phyloP scores from a whole-genome alignment of 2,888 invertebrate genomes.

The Eucera pruinosa region DNA sequence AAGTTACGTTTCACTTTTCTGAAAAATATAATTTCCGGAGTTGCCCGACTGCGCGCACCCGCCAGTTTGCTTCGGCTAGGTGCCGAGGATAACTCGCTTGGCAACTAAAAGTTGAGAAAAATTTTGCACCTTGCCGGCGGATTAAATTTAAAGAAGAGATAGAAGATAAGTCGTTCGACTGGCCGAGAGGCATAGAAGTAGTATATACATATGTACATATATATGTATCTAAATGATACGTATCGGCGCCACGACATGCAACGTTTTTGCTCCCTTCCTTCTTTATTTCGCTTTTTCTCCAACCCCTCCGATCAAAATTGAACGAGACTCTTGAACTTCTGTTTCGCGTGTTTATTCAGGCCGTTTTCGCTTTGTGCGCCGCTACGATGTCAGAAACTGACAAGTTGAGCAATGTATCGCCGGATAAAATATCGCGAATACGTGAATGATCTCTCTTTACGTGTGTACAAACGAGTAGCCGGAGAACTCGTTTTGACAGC shows the following conservation, averaged over 20 bases:
- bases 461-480: background rate
- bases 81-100: conserved; percentile 8
- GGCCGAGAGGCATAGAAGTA: conserved; percentile 29
- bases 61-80: conserved; percentile 13
- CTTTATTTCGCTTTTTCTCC: background rate
- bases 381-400: conserved; percentile 42
- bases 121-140: conserved; percentile 18
- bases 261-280: background rate
- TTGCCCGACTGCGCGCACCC: background rate
- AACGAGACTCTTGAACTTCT: conserved; percentile 37
- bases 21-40: conserved; percentile 42
- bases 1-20: conserved; percentile 41
- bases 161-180: conserved; percentile 24
- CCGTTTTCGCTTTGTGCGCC: conserved; percentile 21
- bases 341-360: conserved; percentile 47
- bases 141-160: conserved; percentile 30
- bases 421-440: conserved; percentile 49
- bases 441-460: conserved; percentile 17
- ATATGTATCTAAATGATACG: conserved; percentile 34
- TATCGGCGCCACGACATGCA: conserved; percentile 43
- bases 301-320: conserved; percentile 31
- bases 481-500: conserved; percentile 37
- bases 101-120: conserved; percentile 36
- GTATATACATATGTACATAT: too few species aligned
- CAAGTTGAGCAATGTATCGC: conserved; percentile 35